A percentile compares a stretch with the other conserved stretches of the same genome.
These are phyloP conservation scores for Micrasema minimum DNA, from an alignment of 1,140 invertebrate genomes.

Conservation along the genomic window DNA sequence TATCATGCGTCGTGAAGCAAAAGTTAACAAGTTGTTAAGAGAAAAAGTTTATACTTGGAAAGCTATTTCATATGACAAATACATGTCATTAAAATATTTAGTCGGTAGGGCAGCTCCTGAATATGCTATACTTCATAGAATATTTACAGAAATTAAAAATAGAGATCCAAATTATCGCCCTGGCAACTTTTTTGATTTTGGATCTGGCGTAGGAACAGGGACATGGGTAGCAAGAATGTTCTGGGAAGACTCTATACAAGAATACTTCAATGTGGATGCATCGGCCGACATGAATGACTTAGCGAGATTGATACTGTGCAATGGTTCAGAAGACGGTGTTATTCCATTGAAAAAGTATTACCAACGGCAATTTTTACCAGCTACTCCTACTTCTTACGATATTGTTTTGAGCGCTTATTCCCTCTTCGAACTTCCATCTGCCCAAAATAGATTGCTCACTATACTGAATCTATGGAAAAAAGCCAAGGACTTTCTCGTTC, in stretches of 20 bases:
- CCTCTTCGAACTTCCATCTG: conserved; percentile 81
- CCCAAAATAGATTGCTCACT: conserved; percentile 73
- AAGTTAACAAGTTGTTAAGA: conserved; percentile 58
- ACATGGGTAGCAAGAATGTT: conserved; percentile 81
- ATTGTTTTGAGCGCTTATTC: conserved; percentile 85
- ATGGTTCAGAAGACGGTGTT: conserved; percentile 70
- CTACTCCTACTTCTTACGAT: conserved; percentile 73
- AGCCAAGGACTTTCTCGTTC: conserved; percentile 82
- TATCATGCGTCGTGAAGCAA: conserved; percentile 55
- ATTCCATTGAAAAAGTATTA: conserved; percentile 71
- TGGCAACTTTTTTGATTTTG: conserved; percentile 86
- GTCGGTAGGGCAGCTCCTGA: conserved; percentile 75
- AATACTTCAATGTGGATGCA: conserved; percentile 86
- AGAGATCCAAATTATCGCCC: conserved; percentile 78
- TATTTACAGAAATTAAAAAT: conserved; percentile 79
- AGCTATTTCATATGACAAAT: conserved; percentile 74
- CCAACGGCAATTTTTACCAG: conserved; percentile 85
- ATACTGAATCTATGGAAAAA: conserved; percentile 87
- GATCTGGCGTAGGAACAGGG: conserved; percentile 86
- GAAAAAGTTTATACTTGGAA: conserved; percentile 76
- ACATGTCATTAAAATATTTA: conserved; percentile 76
- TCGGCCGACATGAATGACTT: conserved; percentile 85
- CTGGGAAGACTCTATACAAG: conserved; percentile 78
- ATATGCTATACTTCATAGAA: conserved; percentile 76
- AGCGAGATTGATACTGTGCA: conserved; percentile 75